Evolutionary conservation across 2,888 invertebrate genomes (phyloP).

Genomic region (Gymnosoma rotundatum): DNA sequence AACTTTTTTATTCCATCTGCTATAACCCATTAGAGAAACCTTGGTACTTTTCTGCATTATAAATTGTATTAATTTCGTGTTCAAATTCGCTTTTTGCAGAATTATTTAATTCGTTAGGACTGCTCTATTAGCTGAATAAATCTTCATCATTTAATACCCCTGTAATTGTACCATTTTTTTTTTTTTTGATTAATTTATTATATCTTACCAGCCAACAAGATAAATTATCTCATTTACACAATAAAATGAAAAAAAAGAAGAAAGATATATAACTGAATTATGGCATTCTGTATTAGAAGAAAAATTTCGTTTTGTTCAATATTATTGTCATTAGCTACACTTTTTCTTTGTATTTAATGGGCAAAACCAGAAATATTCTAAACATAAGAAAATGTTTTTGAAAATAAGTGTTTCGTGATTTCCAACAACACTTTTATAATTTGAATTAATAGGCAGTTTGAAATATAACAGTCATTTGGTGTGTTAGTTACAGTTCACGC

Average conservation of each 20-base stretch:
- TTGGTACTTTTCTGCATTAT: no score
- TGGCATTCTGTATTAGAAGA: no score
- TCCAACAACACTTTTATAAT: conserved; percentile 34
- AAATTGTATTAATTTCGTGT: neutral
- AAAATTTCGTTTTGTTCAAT: neutral
- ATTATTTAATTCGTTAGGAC: neutral
- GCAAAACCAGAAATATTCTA: neutral
- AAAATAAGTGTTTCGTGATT: conserved; percentile 41
- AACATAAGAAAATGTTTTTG: conserved; percentile 10
- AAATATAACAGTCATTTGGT: conserved; percentile 15
- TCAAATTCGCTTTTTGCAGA: neutral
- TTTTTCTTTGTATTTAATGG: neutral
- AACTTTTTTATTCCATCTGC: no score
- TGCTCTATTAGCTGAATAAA: neutral
- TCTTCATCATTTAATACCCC: neutral
- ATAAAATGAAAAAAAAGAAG: neutral
- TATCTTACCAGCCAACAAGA: conserved; percentile 7
- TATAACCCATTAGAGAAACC: no score
- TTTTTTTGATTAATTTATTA: conserved; percentile 8
- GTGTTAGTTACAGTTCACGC: neutral
- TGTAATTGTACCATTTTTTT: neutral
- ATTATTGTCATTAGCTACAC: conserved; percentile 22
- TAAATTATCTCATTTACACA: conserved; percentile 15
- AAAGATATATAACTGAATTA: neutral
- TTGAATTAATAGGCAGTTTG: conserved; percentile 28